Evolutionary conservation across 1,140 invertebrate genomes (phyloP).

Genomic region (Scaptomyza pallida): DNA sequence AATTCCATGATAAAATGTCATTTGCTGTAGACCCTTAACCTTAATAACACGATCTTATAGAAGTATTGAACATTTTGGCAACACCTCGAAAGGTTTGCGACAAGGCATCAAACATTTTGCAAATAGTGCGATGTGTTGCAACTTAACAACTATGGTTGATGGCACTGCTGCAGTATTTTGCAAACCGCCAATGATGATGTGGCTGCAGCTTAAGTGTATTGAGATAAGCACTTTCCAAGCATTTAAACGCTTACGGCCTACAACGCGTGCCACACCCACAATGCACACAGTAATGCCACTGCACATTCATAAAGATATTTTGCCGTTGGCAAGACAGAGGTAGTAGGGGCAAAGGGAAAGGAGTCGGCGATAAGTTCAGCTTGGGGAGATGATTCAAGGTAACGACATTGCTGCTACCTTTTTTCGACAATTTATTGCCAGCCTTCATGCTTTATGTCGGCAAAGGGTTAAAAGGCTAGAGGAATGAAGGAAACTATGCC

Average conservation of each 20-base stretch:
- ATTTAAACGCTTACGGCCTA: conserved; percentile 32
- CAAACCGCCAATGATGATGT: conserved; percentile 7
- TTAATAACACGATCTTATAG: background rate
- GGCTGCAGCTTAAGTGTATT: conserved; percentile 40
- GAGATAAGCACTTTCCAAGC: conserved; percentile 66
- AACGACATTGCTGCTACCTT: conserved; percentile 58
- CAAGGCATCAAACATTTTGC: background rate
- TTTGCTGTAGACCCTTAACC: too few relatives aligned
- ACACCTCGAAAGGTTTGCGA: background rate
- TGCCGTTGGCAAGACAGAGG: conserved; percentile 33
- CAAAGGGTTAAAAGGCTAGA: background rate
- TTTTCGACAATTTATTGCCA: conserved; percentile 71
- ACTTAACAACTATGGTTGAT: conserved; percentile 65
- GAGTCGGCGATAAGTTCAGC: conserved; percentile 28
- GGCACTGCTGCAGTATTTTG: conserved; percentile 46
- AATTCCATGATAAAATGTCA: too few relatives aligned
- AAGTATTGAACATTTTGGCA: background rate
- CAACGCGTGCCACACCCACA: conserved; percentile 5
- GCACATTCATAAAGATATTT: conserved; percentile 58
- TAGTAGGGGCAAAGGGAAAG: background rate
- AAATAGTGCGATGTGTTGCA: conserved; percentile 19
- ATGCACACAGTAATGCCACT: background rate
- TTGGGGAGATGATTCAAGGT: conserved; percentile 65
- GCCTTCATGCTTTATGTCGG: conserved; percentile 51
- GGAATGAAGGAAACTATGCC: conserved; percentile 52